Base-by-base conservation (phyloP, 2,888 invertebrate species). In the Heliconius aoede region DNA sequence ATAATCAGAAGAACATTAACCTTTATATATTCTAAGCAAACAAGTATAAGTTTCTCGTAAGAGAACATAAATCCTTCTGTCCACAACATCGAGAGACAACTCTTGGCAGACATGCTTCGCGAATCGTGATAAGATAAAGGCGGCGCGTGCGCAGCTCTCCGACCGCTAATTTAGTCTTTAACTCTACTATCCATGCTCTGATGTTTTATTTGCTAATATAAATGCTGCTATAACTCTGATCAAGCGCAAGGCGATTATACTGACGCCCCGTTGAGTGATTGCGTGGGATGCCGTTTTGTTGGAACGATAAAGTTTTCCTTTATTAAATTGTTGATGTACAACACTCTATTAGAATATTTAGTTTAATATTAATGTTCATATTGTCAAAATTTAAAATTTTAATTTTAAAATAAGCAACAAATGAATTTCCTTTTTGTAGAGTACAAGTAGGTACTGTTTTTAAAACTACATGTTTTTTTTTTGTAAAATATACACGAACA, bases 111-210 rank as follows among this genome's bases (percentile, higher is more conserved):
- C 86, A 84, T 83, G 85, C 82, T 80, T 77, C 81, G 83, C 82
- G 85, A 83, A 84, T 86, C 88, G 86, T 87, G 92, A 92, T 92
- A 92, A 92, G 93, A 92, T 90, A 90, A 86, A 85, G 84, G 82
- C 85, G 82, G 85, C 87, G 91, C 91, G 90, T 89, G 90, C 89
- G 86, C 90, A 81, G 88, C 88, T 93, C 91, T 89, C 92, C 86
- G 92, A 87, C 85, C 90, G 85, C 93, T 94, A 94, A 94, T 94
- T 94, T 94, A 94, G 90, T 91, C 93, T 91, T 93, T 91, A 91
- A 86, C 87, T 90, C 87, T 85, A 86, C 85, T 88, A 88, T 78
- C 81, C 82, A 76, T 86, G 87, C 88, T 88, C 87, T 86, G 85
- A 87, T 87, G 85, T 83, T 86, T 89, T 89, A 90, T 89, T 89